Evolutionary conservation across 2,113 vertebrate species (phyloP).

Genomic region (Menidia beryllina): DNA sequence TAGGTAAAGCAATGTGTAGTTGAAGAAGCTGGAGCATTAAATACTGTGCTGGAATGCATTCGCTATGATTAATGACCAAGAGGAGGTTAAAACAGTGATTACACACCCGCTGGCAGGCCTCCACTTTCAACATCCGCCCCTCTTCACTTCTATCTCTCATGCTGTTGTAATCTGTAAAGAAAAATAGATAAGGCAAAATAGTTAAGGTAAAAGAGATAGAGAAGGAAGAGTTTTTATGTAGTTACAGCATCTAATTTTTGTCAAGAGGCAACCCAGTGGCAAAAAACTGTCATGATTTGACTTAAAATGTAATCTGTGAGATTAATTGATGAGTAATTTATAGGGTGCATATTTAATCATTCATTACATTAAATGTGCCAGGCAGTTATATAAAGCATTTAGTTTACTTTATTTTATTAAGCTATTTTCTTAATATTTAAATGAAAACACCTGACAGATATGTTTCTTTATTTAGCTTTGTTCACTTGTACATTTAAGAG

Average conservation of each 20-base stretch:
- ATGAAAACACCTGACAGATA: neutral
- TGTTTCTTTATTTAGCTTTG: slow-evolving; percentile 30
- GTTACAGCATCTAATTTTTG: neutral
- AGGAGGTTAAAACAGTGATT: slow-evolving; percentile 74
- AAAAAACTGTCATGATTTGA: neutral
- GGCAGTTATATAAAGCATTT: neutral
- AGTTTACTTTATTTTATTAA: neutral
- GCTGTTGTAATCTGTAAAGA: slow-evolving; percentile 23
- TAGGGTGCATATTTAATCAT: neutral
- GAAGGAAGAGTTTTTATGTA: neutral
- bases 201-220: neutral
- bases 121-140: slow-evolving; percentile 48
- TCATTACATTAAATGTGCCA: neutral
- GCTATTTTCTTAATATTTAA: neutral
- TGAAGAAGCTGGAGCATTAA: slow-evolving; percentile 41
- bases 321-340: too few species aligned
- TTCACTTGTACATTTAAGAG: slow-evolving; percentile 30
- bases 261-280: neutral
- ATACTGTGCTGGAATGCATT: slow-evolving; percentile 40
- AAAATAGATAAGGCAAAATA: slow-evolving; percentile 7
- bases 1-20: neutral
- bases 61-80: slow-evolving; percentile 73
- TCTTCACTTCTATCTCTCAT: slow-evolving; percentile 48
- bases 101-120: slow-evolving; percentile 60
- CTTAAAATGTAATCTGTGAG: neutral